Conservation (phyloP, 2,888 invertebrate species). For the Pseudoips prasinana region DNA sequence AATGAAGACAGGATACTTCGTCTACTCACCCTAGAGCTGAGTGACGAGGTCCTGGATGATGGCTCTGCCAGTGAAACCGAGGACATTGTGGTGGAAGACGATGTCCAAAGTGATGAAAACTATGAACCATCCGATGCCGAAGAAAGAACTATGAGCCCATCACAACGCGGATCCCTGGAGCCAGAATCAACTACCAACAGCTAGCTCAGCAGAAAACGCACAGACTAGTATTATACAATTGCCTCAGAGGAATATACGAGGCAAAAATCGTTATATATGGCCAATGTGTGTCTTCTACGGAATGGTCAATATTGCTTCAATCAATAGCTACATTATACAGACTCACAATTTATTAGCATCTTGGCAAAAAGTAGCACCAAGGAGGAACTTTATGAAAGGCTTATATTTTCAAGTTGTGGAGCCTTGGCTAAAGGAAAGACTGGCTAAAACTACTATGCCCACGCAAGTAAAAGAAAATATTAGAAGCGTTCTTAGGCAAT, state of each 20-base stretch:
- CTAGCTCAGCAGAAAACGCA: not conserved
- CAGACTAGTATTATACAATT: conserved; percentile 1
- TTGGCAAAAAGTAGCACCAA: no score
- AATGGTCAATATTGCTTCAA: no score
- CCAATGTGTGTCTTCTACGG: no score
- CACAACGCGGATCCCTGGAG: not conserved
- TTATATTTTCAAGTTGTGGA: no score
- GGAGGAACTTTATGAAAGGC: no score
- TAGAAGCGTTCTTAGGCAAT: no score
- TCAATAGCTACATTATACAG: no score
- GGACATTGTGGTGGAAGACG: conserved; percentile 13
- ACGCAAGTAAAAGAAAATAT: no score
- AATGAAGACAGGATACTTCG: conserved; percentile 2
- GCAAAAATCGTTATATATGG: conserved; percentile 11
- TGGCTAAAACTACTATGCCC: no score
- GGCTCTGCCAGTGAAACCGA: conserved; percentile 9
- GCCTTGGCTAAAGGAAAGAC: no score
- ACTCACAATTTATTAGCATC: no score
- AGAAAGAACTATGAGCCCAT: conserved; percentile 2
- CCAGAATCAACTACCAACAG: not conserved
- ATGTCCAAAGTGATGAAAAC: conserved; percentile 16
- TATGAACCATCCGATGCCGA: conserved; percentile 12
- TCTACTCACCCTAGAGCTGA: conserved; percentile 1
- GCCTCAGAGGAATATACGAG: conserved; percentile 5
- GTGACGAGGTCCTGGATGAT: conserved; percentile 3